phyloP scores from a whole-genome alignment of 2,888 invertebrate genomes.

The Strigamia maritima region DNA sequence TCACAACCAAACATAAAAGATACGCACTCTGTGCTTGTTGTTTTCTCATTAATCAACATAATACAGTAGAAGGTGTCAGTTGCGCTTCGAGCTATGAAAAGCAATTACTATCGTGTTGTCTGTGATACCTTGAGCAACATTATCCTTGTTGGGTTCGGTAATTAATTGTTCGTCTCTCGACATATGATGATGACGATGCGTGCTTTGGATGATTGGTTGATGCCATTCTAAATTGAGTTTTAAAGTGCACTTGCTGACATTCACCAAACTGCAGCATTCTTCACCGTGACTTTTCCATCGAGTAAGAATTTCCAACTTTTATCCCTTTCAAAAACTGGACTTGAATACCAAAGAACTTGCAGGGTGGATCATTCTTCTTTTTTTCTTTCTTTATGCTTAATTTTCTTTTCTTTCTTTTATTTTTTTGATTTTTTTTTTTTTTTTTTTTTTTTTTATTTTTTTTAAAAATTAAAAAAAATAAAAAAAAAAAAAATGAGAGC shows the following conservation, averaged over 20 bases:
- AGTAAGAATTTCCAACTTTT: constrained; percentile 5
- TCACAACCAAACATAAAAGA: not conserved
- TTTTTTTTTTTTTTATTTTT: not conserved
- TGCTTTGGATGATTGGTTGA: constrained; percentile 2
- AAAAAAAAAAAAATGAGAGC: not conserved
- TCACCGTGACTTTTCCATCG: not conserved
- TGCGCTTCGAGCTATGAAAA: not conserved
- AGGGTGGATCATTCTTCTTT: not conserved
- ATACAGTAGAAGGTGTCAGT: constrained; percentile 10
- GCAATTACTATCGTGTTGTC: constrained; percentile 1
- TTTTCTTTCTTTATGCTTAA: too few relatives aligned
- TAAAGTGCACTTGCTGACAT: constrained; percentile 15
- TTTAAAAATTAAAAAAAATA: not conserved
- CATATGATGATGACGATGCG: constrained; percentile 1
- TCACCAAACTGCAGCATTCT: constrained; percentile 10
- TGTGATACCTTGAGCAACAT: constrained; percentile 5
- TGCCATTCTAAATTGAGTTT: constrained; percentile 10
- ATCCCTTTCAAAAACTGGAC: constrained; percentile 6
- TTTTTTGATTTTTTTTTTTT: not conserved
- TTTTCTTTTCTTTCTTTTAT: not conserved
- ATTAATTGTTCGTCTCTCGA: constrained; percentile 8
- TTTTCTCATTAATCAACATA: constrained; percentile 5
- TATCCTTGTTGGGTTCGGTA: not conserved
- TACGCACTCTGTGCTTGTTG: not conserved
- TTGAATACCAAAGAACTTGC: constrained; percentile 1